Evolutionary conservation across 1,140 invertebrate genomes (phyloP), one percentile per base, ranked within the genome.

Genomic region (Pollicipes pollicipes): DNA sequence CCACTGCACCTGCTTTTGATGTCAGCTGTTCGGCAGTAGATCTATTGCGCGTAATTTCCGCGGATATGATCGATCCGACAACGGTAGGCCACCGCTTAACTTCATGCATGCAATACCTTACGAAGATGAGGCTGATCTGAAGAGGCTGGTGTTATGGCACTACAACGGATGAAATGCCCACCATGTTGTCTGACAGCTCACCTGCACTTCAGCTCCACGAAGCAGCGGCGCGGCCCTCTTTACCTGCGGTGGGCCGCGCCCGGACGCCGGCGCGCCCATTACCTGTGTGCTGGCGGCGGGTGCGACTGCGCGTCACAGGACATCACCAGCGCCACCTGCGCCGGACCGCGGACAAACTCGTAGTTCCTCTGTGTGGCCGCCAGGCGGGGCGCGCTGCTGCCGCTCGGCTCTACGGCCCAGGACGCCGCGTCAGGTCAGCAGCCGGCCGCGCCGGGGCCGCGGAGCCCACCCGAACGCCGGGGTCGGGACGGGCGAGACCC

Each of bases 271-370:
- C 35, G 6, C 35, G 6, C 17, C 26, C 72, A 71, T 75, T 76
- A 80, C 79, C 79, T 70, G 78, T 77, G 63, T 77, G 75, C 37
- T 74, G 74, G 71, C 24, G 67, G 26, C 10, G 70, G 71, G 31
- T 69, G 69, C 30, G 73, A 69, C 37, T 72, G 72, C n/a, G 68
- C 71, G 31, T 68, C 24, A 27, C 72, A 88, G 71, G 66, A 28
- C 71, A 74, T 72, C 63, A 70, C 70, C 68, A 70, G 31, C 66
- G 21, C 30, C 63, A 32, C 69, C 27, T 30, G 27, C 68, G 68
- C 64, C 21, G 73, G 58, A 30, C 71, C 72, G 30, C 69, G 73
- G 29, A 72, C 69, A 21, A 72, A 30, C 28, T 70, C 32, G 32
- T 29, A 24, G 37, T 29, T 21, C 30, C 58, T 0, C 27, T 66